Evolutionary conservation across 2,113 vertebrate genomes (phyloP), one percentile per base, ranked within the genome.

Genomic region (Gracilinanus agilis): DNA sequence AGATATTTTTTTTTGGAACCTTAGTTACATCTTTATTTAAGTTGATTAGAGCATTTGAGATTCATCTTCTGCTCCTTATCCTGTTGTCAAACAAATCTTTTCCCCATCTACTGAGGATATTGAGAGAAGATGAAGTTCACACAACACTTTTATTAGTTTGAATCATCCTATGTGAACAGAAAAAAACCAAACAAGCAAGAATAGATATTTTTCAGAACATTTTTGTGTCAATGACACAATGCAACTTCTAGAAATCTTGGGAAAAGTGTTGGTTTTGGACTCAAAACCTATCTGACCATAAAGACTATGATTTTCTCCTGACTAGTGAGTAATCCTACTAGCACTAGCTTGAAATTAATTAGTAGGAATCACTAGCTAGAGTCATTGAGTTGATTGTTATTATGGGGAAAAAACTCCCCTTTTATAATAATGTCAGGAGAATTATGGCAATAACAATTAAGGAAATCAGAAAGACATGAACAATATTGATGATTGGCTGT

Each of bases 61-160:
- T 2, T 1, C 88, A 40, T 9, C 0, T 4, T 83, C 89, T 92
- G 40, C 24, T 96, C 2, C 11, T 3, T 9, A 94, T 92, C 94
- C 83, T 53, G 44, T 91, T 19, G 89, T 89, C 55, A 90, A 2
- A 67, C 7, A 92, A 5, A 94, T 95, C 44, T 75, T 94, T 97
- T 93, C 44, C 49, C 27, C 91, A 92, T 91, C 61, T 95, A 92
- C 9, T 94, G 93, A 91, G 96, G 93, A 95, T 54, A 93, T 93
- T 92, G 90, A 93, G 49, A 91, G 54, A 24, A 89, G 21, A 90
- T 88, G 24, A 55, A 89, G 1, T 92, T 93, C 88, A 91, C 90
- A 92, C 67, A 88, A 10, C 27, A 92, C 44, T 40, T 44, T 40
- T 94, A 91, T 88, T 91, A 75, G 90, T 89, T 53, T 96, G 56